Percentiles rank a stretch among this genome's conserved stretches.
These are phyloP conservation scores for Pomatostomus ruficeps DNA, from an alignment of 2,113 vertebrate genomes.

Conservation along the genomic window DNA sequence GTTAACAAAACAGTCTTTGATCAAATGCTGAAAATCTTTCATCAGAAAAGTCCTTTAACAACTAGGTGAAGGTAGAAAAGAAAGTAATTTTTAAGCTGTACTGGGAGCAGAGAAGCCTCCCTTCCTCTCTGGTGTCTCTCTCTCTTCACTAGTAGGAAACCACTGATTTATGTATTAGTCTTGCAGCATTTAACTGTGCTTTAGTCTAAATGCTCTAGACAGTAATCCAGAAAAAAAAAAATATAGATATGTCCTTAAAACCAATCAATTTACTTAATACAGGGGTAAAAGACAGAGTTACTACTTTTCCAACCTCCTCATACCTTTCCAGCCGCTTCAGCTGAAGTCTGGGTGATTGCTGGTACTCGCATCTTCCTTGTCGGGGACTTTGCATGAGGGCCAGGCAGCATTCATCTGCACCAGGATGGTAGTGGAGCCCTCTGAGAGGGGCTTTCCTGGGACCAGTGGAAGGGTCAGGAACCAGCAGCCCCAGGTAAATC, in stretches of 20 bases:
- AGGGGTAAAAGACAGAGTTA: neutral
- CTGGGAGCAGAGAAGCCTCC: neutral
- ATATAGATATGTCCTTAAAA: neutral
- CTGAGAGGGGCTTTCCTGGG: neutral
- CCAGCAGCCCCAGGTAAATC: neutral
- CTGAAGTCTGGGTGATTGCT: neutral
- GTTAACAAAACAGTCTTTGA: neutral
- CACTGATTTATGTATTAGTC: neutral
- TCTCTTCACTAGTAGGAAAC: neutral
- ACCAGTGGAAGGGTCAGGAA: neutral
- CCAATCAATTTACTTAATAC: neutral
- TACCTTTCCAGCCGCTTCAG: neutral
- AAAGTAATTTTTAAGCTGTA: neutral
- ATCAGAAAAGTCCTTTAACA: neutral
- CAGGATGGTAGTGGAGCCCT: neutral
- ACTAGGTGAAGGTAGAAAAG: neutral
- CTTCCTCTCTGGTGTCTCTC: neutral
- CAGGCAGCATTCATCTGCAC: neutral
- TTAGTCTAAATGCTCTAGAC: neutral
- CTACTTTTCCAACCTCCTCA: neutral
- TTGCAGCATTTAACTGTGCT: neutral
- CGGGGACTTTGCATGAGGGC: neutral
- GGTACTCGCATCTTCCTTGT: neutral
- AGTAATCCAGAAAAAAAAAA: neutral
- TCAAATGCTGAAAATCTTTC: neutral